These are phyloP conservation scores for Ciona savignyi DNA, from an alignment of 23 tunicate species.

Conservation along the genomic window DNA sequence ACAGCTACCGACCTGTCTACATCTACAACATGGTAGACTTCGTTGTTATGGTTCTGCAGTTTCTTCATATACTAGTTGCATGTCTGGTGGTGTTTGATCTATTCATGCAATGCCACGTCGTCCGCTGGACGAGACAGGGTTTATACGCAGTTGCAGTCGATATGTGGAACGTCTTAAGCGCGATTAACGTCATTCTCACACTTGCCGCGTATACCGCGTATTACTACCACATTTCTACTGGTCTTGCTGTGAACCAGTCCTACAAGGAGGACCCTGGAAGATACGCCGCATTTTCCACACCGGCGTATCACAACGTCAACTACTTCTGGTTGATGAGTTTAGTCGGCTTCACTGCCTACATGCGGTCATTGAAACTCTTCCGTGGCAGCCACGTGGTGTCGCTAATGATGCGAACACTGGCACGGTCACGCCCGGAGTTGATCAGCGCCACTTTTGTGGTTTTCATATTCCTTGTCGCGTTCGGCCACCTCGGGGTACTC, in stretches of 20 bases:
- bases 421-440: slow-evolving; percentile 13
- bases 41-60: slow-evolving; percentile 16
- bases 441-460: slow-evolving; percentile 19
- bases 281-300: slow-evolving; percentile 31
- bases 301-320: slow-evolving; percentile 14
- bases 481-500: slow-evolving; percentile 18
- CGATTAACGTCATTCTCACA: slow-evolving; percentile 3
- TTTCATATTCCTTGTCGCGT: slow-evolving; percentile 18
- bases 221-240: slow-evolving; percentile 8
- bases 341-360: slow-evolving; percentile 38
- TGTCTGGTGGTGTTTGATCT: slow-evolving; percentile 12
- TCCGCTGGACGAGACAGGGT: slow-evolving; percentile 30
- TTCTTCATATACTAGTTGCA: slow-evolving; percentile 14
- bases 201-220: slow-evolving; percentile 36
- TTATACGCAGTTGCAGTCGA: slow-evolving; percentile 15
- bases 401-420: slow-evolving; percentile 43
- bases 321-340: slow-evolving; percentile 14
- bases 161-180: slow-evolving; percentile 36
- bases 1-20: slow-evolving; percentile 37
- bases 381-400: slow-evolving; percentile 59
- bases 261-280: slow-evolving; percentile 34
- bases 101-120: slow-evolving; percentile 26
- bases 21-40: slow-evolving; percentile 34
- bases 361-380: slow-evolving; percentile 55
- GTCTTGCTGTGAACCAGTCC: neutral